Percentiles rank a stretch among this genome's conserved stretches.
Evolutionary conservation across 1,140 invertebrate species (phyloP).

Genomic region (Chrysopa pallens): DNA sequence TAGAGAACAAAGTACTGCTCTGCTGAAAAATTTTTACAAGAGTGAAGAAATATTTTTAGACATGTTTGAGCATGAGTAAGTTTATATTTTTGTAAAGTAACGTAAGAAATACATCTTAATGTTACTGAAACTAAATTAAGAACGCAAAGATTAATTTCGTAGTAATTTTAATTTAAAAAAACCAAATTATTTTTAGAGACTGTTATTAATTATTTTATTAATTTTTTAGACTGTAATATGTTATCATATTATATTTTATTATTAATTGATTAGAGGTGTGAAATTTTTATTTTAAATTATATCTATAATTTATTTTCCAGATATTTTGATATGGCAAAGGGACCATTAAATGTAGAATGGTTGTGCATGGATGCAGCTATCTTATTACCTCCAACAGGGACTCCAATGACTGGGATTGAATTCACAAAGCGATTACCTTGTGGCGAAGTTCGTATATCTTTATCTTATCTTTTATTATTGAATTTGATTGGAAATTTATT

Average conservation of each 20-base stretch:
- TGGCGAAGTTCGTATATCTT: slow-evolving; percentile 52
- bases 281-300: too few relatives aligned
- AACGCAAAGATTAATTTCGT: too few relatives aligned
- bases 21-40: slow-evolving; percentile 88
- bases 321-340: slow-evolving; percentile 75
- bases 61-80: slow-evolving; percentile 95
- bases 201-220: too few relatives aligned
- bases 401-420: slow-evolving; percentile 88
- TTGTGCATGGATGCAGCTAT: slow-evolving; percentile 93
- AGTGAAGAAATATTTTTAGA: slow-evolving; percentile 97
- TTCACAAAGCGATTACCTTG: slow-evolving; percentile 90
- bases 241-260: too few relatives aligned
- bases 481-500: slow-evolving; percentile 5
- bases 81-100: slow-evolving; percentile 6
- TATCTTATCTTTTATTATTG: too few relatives aligned
- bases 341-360: slow-evolving; percentile 79
- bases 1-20: slow-evolving; percentile 66
- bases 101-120: too few relatives aligned
- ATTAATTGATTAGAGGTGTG: too few relatives aligned
- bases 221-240: too few relatives aligned
- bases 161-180: too few relatives aligned
- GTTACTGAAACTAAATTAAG: too few relatives aligned
- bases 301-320: slow-evolving; percentile 15
- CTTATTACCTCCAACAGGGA: slow-evolving; percentile 87
- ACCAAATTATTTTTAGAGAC: too few relatives aligned